Evolutionary conservation across 2,888 invertebrate genomes (phyloP).

Genomic region (Netelia virgata): DNA sequence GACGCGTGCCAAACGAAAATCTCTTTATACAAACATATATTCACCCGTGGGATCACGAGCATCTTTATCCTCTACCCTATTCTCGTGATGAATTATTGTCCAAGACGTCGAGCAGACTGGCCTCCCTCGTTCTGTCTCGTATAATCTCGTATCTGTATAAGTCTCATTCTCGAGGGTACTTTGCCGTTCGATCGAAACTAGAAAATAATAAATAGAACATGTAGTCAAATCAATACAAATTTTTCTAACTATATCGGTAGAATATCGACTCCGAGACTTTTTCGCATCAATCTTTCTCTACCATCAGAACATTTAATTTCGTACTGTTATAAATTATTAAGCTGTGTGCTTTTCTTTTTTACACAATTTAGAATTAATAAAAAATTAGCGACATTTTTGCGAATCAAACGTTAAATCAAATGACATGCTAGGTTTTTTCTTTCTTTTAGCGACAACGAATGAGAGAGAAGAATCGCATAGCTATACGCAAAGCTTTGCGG

Average conservation of each 20-base stretch:
- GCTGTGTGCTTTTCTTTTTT: too few species aligned
- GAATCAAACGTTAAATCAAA: constrained; percentile 79
- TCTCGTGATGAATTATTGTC: constrained; percentile 58
- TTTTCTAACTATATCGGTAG: not conserved
- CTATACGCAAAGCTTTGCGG: too few species aligned
- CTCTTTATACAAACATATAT: constrained; percentile 68
- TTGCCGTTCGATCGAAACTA: not conserved
- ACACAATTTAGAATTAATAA: not conserved
- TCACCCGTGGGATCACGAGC: constrained; percentile 50
- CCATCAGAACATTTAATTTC: too few species aligned
- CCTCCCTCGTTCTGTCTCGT: constrained; percentile 38
- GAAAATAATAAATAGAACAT: not conserved
- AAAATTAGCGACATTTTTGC: constrained; percentile 19
- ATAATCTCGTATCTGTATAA: constrained; percentile 19
- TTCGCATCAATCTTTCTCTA: too few species aligned
- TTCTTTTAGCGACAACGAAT: constrained; percentile 79
- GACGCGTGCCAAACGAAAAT: constrained; percentile 75
- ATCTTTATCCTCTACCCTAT: constrained; percentile 55
- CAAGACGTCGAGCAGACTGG: constrained; percentile 48
- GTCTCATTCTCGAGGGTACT: constrained; percentile 16
- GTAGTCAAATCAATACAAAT: not conserved
- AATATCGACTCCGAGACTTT: not conserved
- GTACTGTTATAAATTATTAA: too few species aligned
- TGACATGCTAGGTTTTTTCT: constrained; percentile 82
- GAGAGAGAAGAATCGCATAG: constrained; percentile 9